Evolutionary conservation across 2,113 vertebrate genomes (phyloP).

Genomic region (Damaliscus lunatus): DNA sequence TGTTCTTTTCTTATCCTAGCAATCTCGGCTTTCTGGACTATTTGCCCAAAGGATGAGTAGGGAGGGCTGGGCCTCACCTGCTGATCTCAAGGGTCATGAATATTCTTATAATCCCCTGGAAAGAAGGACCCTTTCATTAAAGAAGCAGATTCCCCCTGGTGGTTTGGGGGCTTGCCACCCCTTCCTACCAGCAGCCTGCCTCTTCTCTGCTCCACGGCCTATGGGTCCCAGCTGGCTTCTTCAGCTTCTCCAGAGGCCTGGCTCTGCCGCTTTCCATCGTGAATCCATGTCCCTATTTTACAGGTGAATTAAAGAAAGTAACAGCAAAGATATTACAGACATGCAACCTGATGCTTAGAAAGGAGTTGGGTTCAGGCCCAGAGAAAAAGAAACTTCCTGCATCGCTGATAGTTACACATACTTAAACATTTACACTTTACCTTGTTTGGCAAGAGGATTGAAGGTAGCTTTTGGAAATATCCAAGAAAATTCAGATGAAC

Average conservation of each 20-base stretch:
- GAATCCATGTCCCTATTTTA: neutral
- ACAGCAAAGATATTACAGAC: neutral
- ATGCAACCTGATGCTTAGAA: neutral
- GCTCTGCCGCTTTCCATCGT: neutral
- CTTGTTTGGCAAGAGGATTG: neutral
- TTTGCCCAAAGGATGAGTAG: slow-evolving; percentile 95
- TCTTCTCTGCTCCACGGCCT: neutral
- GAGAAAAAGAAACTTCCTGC: too few relatives aligned
- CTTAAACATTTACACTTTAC: neutral
- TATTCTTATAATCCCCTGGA: slow-evolving; percentile 91
- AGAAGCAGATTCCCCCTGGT: slow-evolving; percentile 63
- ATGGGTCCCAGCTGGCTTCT: neutral
- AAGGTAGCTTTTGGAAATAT: neutral
- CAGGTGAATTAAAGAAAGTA: neutral
- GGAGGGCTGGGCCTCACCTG: slow-evolving; percentile 90
- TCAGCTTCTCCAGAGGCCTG: neutral
- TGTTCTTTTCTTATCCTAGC: slow-evolving; percentile 86
- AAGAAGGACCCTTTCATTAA: slow-evolving; percentile 78
- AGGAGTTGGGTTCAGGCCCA: neutral
- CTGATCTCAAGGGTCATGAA: slow-evolving; percentile 93
- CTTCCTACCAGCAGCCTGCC: neutral
- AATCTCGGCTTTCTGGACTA: slow-evolving; percentile 85
- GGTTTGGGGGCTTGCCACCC: neutral
- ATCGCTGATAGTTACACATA: rapidly evolving
- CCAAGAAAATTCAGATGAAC: neutral